Evolutionary conservation across 2,797 vertebrate species (phyloP), one percentile per base, ranked within the genome.

Genomic region (Sardinella longiceps): DNA sequence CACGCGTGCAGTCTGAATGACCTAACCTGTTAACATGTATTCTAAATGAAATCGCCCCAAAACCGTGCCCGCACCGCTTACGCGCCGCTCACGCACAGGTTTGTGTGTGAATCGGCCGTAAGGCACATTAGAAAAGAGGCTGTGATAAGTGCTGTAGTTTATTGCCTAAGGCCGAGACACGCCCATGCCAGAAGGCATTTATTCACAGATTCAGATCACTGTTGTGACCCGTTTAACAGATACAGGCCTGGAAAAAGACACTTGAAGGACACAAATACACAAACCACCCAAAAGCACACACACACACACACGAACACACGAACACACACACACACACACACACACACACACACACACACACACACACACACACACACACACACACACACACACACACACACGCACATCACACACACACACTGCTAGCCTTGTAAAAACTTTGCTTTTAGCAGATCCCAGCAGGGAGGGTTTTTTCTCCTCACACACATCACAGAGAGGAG

Each of bases 391-490:
- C 66, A 14, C 45, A 53, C 51, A 85, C 81, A 56, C 28, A 81
- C 6, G 74, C 63, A n/a, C 30, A 74, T n/a, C 43, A 77, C 80
- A 85, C 10, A 33, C 84, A 81, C 33, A 50, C 30, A 30, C 9
- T 85, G 85, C 39, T 20, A 7, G 70, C 30, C 56, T 23, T 70
- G 81, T 66, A 56, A 84, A 87, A 89, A 87, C 87, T 85, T 85
- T 84, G 86, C 88, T 88, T 87, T 88, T 84, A 87, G 82, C 39
- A 46, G 66, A 81, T 87, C 86, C 89, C 86, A 80, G 51, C 81
- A 85, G 86, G 51, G 82, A 81, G n/a, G 70, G 85, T 80, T 12
- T 82, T 50, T 86, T 81, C 85, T 80, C 28, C 43, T 81, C 80
- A 60, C 60, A 84, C 43, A 81, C 83, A 85, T 87, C 84, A 81